phyloP scores from a whole-genome alignment of 2,888 invertebrate species.

The Drosophila diplacantha region DNA sequence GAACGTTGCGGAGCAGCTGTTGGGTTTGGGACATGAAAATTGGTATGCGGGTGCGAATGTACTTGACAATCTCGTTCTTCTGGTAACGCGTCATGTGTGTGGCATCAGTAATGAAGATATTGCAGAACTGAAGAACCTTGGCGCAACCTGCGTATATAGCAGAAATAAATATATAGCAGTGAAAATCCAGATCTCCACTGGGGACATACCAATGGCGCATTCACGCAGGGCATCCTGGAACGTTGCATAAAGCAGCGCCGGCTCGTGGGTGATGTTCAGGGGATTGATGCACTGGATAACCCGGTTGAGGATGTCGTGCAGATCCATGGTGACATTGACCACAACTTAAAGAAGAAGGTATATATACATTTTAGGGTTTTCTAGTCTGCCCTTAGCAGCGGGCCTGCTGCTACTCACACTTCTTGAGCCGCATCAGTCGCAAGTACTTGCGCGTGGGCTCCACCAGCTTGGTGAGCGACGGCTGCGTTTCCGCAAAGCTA shows the following conservation, averaged over 20 bases:
- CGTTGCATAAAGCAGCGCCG: slow-evolving; percentile 81
- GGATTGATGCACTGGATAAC: slow-evolving; percentile 81
- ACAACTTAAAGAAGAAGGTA: slow-evolving; percentile 79
- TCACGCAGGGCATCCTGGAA: slow-evolving; percentile 82
- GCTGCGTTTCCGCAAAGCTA: slow-evolving; percentile 79
- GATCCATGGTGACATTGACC: slow-evolving; percentile 81
- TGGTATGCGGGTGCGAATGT: slow-evolving; percentile 83
- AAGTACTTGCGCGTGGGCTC: slow-evolving; percentile 81
- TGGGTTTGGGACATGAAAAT: slow-evolving; percentile 82
- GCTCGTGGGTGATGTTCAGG: slow-evolving; percentile 79
- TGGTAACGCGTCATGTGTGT: slow-evolving; percentile 81
- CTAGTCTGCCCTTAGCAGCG: no score
- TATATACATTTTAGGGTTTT: background rate
- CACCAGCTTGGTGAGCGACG: slow-evolving; percentile 80
- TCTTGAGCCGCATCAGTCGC: slow-evolving; percentile 81
- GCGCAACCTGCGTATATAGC: slow-evolving; percentile 76
- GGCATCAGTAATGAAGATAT: slow-evolving; percentile 82
- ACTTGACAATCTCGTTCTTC: slow-evolving; percentile 83
- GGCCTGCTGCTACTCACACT: slow-evolving; percentile 79
- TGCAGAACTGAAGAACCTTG: slow-evolving; percentile 81
- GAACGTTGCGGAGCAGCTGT: slow-evolving; percentile 81
- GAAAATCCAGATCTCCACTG: background rate
- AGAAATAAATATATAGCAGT: no score
- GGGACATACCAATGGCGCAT: slow-evolving; percentile 80
- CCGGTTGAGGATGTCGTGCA: slow-evolving; percentile 81